Evolutionary conservation across 2,113 vertebrate species (phyloP).

Genomic region (Origma solitaria): DNA sequence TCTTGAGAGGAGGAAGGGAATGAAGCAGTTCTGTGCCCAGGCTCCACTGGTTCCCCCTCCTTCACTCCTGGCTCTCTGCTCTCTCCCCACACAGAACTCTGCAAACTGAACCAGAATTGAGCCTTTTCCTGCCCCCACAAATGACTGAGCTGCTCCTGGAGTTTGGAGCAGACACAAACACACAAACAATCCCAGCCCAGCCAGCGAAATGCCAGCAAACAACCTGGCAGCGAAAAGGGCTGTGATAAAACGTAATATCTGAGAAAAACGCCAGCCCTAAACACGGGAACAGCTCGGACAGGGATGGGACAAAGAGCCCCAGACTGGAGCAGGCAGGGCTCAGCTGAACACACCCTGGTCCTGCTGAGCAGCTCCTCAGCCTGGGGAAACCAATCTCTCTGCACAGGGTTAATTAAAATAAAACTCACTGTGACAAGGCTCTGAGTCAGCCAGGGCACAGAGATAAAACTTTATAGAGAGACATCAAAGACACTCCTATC

Average conservation of each 20-base stretch:
- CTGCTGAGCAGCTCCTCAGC: too few relatives aligned
- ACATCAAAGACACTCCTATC: background rate
- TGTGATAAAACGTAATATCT: accelerated
- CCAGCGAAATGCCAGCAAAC: too few relatives aligned
- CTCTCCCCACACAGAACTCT: accelerated
- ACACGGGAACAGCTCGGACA: too few relatives aligned
- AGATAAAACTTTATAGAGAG: background rate
- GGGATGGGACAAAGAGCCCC: accelerated
- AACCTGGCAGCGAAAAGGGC: accelerated
- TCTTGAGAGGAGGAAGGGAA: background rate
- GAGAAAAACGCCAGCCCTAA: background rate
- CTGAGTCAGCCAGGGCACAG: background rate
- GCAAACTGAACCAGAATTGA: background rate
- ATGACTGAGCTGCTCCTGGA: background rate
- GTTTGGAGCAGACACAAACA: background rate
- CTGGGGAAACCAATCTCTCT: background rate
- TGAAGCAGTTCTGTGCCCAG: accelerated
- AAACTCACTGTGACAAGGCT: background rate
- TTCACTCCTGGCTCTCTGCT: background rate
- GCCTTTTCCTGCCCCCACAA: too few relatives aligned
- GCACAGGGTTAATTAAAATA: accelerated
- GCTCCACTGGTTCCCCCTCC: background rate
- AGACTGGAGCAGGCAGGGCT: background rate
- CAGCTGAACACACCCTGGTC: background rate
- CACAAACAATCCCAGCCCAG: background rate